Evolutionary conservation across 2,888 invertebrate genomes (phyloP), one percentile per base, ranked within the genome.

Genomic region (Xanthia icteritia): DNA sequence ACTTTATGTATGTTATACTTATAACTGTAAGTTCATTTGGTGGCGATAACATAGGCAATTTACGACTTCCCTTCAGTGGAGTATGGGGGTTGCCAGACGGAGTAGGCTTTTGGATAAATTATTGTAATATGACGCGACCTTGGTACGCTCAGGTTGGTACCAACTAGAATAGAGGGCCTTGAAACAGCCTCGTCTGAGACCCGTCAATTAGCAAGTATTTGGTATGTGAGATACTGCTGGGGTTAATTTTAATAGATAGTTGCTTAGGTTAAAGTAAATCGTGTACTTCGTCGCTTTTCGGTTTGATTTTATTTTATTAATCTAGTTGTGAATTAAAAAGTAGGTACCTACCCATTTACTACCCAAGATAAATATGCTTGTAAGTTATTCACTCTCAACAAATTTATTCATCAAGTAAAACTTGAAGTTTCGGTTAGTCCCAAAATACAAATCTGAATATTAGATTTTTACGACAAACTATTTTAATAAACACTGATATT

Each of bases 101-200:
- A 84, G 81, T 84, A 86, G 83, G 78, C 82, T 84, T 84, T 86
- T 73, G 61, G 81, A 60, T 85, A 86, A 89, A 72, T 86, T 86
- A 89, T 83, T 79, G 80, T 82, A 70, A 83, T 81, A 70, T 78
- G 80, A 74, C 66, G 64, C 66, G 84, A 73, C 90, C 89, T 89
- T 90, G 78, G 86, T 79, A 84, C 60, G 42, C 76, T 58, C 82
- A 65, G 82, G 71, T 80, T 89, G 89, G 89, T 89, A 89, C 90
- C 83, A 83, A 68, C 81, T 75, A 77, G 81, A 88, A 88, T 86
- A 86, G 78, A 84, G 61, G 63, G 31, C 86, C 89, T 83, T 88
- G 89, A 84, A 65, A 68, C 45, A 63, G 60, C 48, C 45, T 56
- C 36, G 87, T 82, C 82, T 76, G 61, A 42, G n/a, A 39, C 51